Evolutionary conservation across 2,113 vertebrate species (phyloP).

Genomic region (Neofelis nebulosa): DNA sequence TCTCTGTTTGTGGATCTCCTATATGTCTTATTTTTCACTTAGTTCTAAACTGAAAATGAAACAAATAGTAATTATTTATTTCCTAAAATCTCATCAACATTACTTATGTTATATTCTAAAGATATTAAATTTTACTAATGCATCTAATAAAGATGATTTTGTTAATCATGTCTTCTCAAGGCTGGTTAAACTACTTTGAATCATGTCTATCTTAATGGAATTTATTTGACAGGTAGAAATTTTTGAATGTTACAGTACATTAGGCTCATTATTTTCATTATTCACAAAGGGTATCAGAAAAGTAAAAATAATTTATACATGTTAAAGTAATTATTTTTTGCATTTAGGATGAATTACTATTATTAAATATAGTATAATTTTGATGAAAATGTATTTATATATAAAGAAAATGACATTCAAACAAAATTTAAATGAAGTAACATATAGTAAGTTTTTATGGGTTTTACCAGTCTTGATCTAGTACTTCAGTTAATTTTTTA

Average conservation of each 20-base stretch:
- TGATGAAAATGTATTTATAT: not conserved
- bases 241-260: not conserved
- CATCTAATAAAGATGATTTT: not conserved
- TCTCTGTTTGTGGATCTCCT: not conserved
- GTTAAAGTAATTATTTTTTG: not conserved
- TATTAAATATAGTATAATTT: not conserved
- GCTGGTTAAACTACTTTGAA: slow-evolving; percentile 6
- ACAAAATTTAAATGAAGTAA: not conserved
- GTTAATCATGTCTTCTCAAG: not conserved
- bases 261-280: slow-evolving; percentile 30
- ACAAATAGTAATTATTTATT: not conserved
- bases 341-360: not conserved
- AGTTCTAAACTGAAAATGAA: not conserved
- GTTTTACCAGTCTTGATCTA: not conserved
- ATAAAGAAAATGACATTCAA: not conserved
- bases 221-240: not conserved
- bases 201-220: not conserved
- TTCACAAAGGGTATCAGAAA: not conserved
- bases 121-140: not conserved
- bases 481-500: not conserved
- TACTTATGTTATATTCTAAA: not conserved
- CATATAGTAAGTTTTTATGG: not conserved
- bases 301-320: not conserved
- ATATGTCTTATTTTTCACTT: not conserved
- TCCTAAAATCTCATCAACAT: not conserved